Evolutionary conservation across 2,797 vertebrate genomes (phyloP), one percentile per base, ranked within the genome.

Genomic region (Clarias platycephalus): DNA sequence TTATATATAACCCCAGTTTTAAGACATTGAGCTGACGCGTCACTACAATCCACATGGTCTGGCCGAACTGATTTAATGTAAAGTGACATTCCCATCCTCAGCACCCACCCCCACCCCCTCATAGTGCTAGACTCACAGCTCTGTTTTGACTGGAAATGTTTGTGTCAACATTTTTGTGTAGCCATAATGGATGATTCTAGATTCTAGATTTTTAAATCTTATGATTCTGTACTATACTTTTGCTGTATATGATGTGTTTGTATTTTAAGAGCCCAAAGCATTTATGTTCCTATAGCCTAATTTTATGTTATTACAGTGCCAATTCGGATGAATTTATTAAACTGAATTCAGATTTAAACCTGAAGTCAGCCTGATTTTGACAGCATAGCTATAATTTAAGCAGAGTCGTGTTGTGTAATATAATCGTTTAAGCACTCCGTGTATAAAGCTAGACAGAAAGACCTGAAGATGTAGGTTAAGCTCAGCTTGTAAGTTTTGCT

Each of bases 81-180:
- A 92, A 91, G 88, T 88, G 92, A 94, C 91, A 75, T 58, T 53
- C 2, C 75, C 60, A 83, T 16, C 71, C 83, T 60, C 72, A 40
- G 68, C 28, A 57, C 16, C 64, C 62, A 53, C 40, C 63, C 63
- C 6, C 18, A 20, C 74, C 10, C 10, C 18, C 24, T 70, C 84
- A 67, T 83, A 77, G 28, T 40, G 57, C 49, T 16, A 84, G n/a
- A 90, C 89, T 91, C 89, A 90, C 87, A 90, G 87, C 85, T 91
- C 89, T 92, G 91, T 91, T 94, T 92, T 92, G 90, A 93, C 91
- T 91, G 90, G 85, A 82, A 86, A 9, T 60, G 22, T 15, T 4
- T 60, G 75, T 37, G 55, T 57, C 18, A 55, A 24, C n/a, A 37
- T 55, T 1, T 4, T 15, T 53, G 20, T 77, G 75, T 13, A 62